Conservation (phyloP, 2,113 vertebrate species). For the Ciconia stormi region DNA sequence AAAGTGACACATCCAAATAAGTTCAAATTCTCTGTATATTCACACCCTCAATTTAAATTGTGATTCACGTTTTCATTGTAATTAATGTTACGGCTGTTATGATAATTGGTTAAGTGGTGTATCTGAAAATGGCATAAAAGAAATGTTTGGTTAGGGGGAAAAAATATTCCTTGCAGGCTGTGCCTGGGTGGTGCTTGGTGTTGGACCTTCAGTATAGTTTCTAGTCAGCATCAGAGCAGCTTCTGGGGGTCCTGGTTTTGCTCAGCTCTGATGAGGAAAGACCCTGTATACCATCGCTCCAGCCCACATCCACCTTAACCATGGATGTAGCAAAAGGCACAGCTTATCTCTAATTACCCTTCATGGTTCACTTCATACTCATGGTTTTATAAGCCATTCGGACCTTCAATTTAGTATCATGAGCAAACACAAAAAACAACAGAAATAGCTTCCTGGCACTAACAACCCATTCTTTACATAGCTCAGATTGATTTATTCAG, state of each 20-base stretch:
- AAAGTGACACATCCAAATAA: neutral
- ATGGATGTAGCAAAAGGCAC: neutral
- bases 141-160: rapidly evolving
- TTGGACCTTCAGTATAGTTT: neutral
- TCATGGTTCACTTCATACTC: neutral
- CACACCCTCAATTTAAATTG: neutral
- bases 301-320: neutral
- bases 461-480: neutral
- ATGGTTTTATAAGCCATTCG: neutral
- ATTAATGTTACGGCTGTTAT: neutral
- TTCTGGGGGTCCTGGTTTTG: neutral
- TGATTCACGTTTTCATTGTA: neutral
- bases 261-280: neutral
- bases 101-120: neutral
- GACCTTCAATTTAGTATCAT: neutral
- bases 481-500: constrained; percentile 31
- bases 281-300: neutral
- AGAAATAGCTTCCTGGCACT: neutral
- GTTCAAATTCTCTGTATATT: neutral
- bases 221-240: neutral
- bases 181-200: neutral
- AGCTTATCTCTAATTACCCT: neutral
- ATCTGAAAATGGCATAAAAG: neutral
- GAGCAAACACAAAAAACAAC: neutral
- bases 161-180: neutral